These are phyloP conservation scores for Bubo bubo DNA, from an alignment of 2,113 vertebrate species.

Conservation along the genomic window DNA sequence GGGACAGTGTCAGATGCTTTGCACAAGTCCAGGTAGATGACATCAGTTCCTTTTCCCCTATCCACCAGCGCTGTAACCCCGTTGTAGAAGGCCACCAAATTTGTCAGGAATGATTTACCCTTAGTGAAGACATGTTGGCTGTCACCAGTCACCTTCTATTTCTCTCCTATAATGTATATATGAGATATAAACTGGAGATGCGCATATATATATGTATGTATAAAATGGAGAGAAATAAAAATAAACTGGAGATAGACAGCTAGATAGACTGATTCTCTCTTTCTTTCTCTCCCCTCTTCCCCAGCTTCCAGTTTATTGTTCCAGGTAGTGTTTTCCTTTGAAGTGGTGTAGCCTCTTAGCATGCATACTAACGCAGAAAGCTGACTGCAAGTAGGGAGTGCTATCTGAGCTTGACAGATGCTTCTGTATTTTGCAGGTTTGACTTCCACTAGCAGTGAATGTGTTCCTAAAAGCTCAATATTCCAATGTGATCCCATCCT, in stretches of 20 bases:
- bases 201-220: too few relatives aligned
- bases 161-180: neutral
- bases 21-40: too few relatives aligned
- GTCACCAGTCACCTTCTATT: too few relatives aligned
- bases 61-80: too few relatives aligned
- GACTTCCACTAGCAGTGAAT: conserved; percentile 8
- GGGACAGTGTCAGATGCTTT: too few relatives aligned
- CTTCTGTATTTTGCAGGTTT: conserved; percentile 44
- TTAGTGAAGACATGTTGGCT: too few relatives aligned
- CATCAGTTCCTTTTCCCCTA: too few relatives aligned
- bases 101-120: too few relatives aligned
- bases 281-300: neutral
- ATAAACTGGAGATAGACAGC: neutral
- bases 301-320: neutral
- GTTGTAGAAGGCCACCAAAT: too few relatives aligned
- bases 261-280: too few relatives aligned
- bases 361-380: neutral
- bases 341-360: neutral
- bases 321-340: neutral
- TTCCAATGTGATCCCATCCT: conserved; percentile 62
- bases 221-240: neutral
- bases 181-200: neutral
- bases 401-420: neutral
- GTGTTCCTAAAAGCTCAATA: neutral
- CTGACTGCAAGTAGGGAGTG: neutral